These are phyloP conservation scores for Gobiocypris rarus DNA, from an alignment of 2,113 vertebrate genomes.

Conservation along the genomic window DNA sequence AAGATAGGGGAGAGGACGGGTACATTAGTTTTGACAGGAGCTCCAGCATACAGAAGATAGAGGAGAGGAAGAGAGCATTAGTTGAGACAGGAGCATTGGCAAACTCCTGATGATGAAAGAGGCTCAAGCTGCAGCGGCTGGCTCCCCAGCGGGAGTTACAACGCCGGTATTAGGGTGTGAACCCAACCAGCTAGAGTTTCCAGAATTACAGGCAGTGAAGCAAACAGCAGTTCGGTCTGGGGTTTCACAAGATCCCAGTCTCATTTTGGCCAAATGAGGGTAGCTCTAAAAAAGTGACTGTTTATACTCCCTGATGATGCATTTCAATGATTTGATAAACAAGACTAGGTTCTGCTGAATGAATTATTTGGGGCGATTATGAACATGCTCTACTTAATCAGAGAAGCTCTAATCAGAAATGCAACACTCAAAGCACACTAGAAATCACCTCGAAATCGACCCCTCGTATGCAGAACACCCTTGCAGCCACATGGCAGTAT, in stretches of 20 bases:
- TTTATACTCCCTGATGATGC: conserved; percentile 5
- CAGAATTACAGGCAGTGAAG: not conserved
- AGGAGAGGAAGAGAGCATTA: conserved; percentile 21
- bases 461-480: not conserved
- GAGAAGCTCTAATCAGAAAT: not conserved
- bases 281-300: not conserved
- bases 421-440: not conserved
- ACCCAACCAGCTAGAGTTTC: conserved; percentile 9
- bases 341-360: not conserved
- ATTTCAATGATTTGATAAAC: conserved; percentile 8
- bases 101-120: conserved; percentile 36
- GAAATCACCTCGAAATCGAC: not conserved
- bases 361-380: not conserved
- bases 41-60: not conserved
- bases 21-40: conserved; percentile 6
- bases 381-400: not conserved
- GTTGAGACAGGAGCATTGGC: conserved; percentile 17
- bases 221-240: not conserved
- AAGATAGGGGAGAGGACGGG: not conserved
- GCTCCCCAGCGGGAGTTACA: not conserved
- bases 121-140: not conserved
- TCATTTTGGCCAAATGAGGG: conserved; percentile 5
- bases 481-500: not conserved
- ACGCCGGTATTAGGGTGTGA: conserved; percentile 25
- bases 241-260: conserved; percentile 10